Base-by-base conservation (phyloP, 2,888 invertebrate species). In the Dorcus parallelipipedus region DNA sequence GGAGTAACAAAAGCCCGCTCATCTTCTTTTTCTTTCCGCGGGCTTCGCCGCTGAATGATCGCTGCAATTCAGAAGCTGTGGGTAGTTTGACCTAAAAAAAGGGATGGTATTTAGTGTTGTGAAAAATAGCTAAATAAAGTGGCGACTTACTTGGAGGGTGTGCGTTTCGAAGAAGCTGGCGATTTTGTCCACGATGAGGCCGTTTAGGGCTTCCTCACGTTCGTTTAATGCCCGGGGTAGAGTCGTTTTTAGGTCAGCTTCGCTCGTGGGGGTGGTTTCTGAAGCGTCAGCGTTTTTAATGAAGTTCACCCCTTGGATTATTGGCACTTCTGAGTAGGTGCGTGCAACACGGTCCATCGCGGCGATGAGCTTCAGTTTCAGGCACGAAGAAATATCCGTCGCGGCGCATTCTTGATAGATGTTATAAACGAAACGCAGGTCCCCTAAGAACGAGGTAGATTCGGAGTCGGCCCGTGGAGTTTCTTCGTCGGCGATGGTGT, bases 401-500 rank as follows among this genome's bases (percentile, higher is more conserved):
- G 85, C 84, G 59, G 88, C 83, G 80, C 93, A 93, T 70, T 92
- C 91, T 76, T 88, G 89, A 78, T 92, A 93, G 63, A 90, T 84
- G 74, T 90, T 89, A 71, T 89, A 91, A 64, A 90, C 84, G 70
- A 87, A 83, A 67, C 87, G 84, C 5, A 91, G 78, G 69, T 91
- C 91, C 63, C 86, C 85, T 63, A 89, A 78, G 64, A 83, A 76
- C 10, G 79, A 67, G 72, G 69, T 65, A 9, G 73, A 54, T 49
- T 76, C 75, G 26, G 26, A 33, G 49, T 74, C 72, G 17, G 74
- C 67, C 49, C 77, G 68, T 48, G 74, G 70, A 43, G 72, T 64
- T 55, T 71, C 68, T 14, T 75, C 68, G 26, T 33, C 26, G 33
- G 72, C 69, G 38, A 79, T 72, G 56, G 77, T 67, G 77, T 73